Evolutionary conservation across 2,113 vertebrate genomes (phyloP).

Genomic region (Monarcha castaneiventris): DNA sequence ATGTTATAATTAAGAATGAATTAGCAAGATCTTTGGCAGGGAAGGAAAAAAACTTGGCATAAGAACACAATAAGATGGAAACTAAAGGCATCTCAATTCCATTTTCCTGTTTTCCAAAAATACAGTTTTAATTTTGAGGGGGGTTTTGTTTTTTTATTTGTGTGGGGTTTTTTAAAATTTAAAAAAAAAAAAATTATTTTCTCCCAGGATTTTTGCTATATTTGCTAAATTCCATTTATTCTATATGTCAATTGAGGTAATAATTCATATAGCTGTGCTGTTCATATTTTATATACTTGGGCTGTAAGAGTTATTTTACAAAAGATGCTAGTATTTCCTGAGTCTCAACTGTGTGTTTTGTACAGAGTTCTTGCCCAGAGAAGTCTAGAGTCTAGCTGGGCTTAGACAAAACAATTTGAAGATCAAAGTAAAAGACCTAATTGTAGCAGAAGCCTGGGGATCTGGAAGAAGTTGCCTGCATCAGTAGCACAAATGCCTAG

Average conservation of each 20-base stretch:
- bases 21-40: not conserved
- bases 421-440: not conserved
- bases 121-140: not conserved
- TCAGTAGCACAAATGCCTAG: not conserved
- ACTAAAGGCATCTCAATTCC: not conserved
- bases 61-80: not conserved
- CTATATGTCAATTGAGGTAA: not conserved
- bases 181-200: not conserved
- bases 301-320: not conserved
- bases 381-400: not conserved
- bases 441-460: not conserved
- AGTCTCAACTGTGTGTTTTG: not conserved
- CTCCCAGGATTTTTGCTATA: not conserved
- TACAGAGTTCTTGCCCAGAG: not conserved
- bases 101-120: not conserved
- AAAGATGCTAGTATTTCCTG: not conserved
- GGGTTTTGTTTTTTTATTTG: fast-evolving
- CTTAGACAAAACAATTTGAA: not conserved
- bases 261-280: not conserved
- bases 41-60: not conserved
- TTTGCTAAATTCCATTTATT: not conserved
- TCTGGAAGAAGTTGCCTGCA: not conserved
- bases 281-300: not conserved
- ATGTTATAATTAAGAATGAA: not conserved
- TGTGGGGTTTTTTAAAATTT: not conserved